Conservation (phyloP, 2,888 invertebrate species). For the Diloba caeruleocephala region DNA sequence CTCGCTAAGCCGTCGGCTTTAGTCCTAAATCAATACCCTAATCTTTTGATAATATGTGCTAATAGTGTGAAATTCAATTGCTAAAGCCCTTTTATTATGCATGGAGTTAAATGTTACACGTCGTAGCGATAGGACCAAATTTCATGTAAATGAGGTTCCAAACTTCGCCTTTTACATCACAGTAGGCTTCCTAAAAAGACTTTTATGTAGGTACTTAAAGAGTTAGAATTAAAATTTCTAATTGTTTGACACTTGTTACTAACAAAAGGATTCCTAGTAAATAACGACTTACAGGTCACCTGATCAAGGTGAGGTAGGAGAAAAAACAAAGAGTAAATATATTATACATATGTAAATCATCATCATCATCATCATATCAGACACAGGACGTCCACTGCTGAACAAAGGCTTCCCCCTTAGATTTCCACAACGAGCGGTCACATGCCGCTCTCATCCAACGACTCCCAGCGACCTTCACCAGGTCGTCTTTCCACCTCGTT, state of each 20-base stretch:
- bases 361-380: too few relatives aligned
- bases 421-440: too few relatives aligned
- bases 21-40: constrained; percentile 40
- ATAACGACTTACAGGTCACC: too few relatives aligned
- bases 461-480: too few relatives aligned
- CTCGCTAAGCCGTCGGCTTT: background rate
- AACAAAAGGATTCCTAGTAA: background rate
- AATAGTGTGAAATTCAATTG: constrained; percentile 43
- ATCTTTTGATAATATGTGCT: constrained; percentile 28
- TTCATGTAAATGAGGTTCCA: constrained; percentile 45
- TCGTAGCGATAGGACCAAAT: constrained; percentile 39
- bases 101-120: constrained; percentile 41
- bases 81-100: constrained; percentile 46
- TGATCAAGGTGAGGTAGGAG: too few relatives aligned
- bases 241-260: background rate
- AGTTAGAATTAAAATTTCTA: constrained; percentile 18
- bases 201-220: constrained; percentile 21
- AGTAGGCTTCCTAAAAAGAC: constrained; percentile 36
- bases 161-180: constrained; percentile 34
- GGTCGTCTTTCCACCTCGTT: too few relatives aligned
- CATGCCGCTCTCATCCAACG: too few relatives aligned
- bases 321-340: too few relatives aligned
- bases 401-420: too few relatives aligned
- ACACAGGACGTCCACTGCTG: too few relatives aligned
- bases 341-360: too few relatives aligned